A percentile compares a stretch with the other conserved stretches of the same genome.
phyloP scores from a whole-genome alignment of 2,113 vertebrate genomes.

The Paracanthobrama guichenoti region DNA sequence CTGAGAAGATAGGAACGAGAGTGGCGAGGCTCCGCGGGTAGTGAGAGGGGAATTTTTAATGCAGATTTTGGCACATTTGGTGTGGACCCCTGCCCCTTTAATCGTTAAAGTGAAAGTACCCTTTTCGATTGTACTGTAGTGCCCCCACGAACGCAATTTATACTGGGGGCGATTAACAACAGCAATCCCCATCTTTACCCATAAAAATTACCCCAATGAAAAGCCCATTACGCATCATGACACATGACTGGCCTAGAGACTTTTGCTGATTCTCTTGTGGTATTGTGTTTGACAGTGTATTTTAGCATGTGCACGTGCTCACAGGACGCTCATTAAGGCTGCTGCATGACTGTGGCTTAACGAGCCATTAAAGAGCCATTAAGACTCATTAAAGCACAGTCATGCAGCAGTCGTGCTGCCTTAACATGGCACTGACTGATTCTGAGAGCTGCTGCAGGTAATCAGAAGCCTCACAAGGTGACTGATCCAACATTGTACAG shows the following conservation, averaged over 20 bases:
- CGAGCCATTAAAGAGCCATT: slow-evolving; percentile 33
- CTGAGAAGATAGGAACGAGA: no score
- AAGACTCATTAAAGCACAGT: slow-evolving; percentile 40
- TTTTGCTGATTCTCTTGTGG: slow-evolving; percentile 13
- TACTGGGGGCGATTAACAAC: no score
- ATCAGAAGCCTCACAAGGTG: slow-evolving; percentile 15
- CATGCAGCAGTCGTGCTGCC: slow-evolving; percentile 22
- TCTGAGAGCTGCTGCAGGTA: slow-evolving; percentile 27
- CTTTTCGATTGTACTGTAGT: no score
- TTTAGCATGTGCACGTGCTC: slow-evolving; percentile 7
- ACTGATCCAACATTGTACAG: slow-evolving; percentile 4
- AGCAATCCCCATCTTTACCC: no score
- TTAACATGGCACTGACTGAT: slow-evolving; percentile 43
- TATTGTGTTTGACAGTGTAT: slow-evolving; percentile 20
- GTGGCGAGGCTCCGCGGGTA: no score
- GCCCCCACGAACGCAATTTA: no score
- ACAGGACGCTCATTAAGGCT: slow-evolving; percentile 4
- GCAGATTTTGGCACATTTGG: no score
- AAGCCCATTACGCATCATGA: background rate
- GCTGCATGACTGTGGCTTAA: slow-evolving; percentile 35
- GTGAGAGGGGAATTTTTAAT: no score
- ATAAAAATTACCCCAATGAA: background rate
- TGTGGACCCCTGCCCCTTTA: no score
- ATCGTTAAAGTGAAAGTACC: no score
- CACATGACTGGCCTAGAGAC: background rate